These are phyloP conservation scores for Tipula lateralis DNA, from an alignment of 2,888 invertebrate species.

Conservation along the genomic window DNA sequence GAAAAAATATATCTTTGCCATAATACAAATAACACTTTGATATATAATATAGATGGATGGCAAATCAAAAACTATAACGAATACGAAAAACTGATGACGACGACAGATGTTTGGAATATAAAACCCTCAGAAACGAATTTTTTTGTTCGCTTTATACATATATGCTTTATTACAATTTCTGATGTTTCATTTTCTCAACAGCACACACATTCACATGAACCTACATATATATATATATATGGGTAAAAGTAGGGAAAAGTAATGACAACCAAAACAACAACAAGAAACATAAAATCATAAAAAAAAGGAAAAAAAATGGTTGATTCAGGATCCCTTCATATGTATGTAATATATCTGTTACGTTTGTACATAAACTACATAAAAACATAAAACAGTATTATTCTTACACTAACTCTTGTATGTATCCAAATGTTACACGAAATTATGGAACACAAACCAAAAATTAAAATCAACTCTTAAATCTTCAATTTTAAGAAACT, in stretches of 20 bases:
- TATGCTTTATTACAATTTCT: not conserved
- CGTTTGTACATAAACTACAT: not conserved
- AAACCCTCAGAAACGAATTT: not conserved
- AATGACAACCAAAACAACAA: not conserved
- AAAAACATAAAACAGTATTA: not conserved
- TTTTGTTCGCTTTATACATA: not conserved
- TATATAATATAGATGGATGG: not conserved
- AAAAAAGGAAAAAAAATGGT: not conserved
- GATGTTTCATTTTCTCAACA: not conserved
- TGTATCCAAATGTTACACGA: not conserved
- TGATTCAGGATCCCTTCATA: not conserved
- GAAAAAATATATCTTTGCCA: not conserved
- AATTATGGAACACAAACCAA: not conserved
- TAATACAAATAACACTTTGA: not conserved
- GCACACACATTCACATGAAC: not conserved
- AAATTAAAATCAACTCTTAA: not conserved
- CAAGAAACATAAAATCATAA: not conserved
- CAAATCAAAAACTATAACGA: not conserved
- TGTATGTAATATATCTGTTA: not conserved
- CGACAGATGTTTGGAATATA: conserved; percentile 1
- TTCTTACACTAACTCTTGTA: not conserved
- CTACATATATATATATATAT: not conserved
- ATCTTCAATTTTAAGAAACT: not conserved
- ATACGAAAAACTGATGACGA: conserved; percentile 4
- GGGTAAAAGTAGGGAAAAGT: not conserved